These are phyloP conservation scores for Schlechtendalia chinensis DNA, from an alignment of 1,140 invertebrate genomes.

Conservation along the genomic window DNA sequence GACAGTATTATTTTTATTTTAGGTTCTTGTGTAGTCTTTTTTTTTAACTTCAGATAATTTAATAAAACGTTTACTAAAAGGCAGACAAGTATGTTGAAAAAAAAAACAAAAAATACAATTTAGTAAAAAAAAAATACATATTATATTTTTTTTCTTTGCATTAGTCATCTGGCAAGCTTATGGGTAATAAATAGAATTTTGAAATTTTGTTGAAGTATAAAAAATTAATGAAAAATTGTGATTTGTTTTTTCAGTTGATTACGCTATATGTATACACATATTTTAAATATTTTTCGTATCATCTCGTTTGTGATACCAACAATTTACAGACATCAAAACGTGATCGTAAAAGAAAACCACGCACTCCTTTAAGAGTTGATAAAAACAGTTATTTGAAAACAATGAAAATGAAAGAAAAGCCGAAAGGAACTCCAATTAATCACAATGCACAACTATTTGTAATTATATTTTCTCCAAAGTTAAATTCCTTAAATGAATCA, in stretches of 20 bases:
- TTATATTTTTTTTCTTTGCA: no score
- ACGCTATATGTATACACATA: no score
- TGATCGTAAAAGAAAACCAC: not conserved
- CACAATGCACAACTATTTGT: not conserved
- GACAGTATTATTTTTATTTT: slow-evolving; percentile 10
- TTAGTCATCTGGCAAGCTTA: no score
- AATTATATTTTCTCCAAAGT: not conserved
- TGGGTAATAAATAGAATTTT: no score
- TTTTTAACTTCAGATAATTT: not conserved
- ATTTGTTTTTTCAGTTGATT: no score
- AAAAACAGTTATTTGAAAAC: not conserved
- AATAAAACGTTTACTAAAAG: not conserved
- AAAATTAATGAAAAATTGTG: no score
- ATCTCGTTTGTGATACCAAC: not conserved
- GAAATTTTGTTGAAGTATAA: no score
- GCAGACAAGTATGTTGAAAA: not conserved
- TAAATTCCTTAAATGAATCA: not conserved
- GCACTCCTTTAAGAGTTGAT: not conserved
- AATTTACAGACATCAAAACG: not conserved
- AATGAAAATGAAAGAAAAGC: not conserved
- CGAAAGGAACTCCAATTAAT: not conserved
- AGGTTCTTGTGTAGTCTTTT: not conserved
- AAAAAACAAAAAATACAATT: not conserved
- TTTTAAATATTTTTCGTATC: no score
- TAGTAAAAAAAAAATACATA: no score